Conservation (phyloP, 2,113 vertebrate species). For the Tetrao urogallus region DNA sequence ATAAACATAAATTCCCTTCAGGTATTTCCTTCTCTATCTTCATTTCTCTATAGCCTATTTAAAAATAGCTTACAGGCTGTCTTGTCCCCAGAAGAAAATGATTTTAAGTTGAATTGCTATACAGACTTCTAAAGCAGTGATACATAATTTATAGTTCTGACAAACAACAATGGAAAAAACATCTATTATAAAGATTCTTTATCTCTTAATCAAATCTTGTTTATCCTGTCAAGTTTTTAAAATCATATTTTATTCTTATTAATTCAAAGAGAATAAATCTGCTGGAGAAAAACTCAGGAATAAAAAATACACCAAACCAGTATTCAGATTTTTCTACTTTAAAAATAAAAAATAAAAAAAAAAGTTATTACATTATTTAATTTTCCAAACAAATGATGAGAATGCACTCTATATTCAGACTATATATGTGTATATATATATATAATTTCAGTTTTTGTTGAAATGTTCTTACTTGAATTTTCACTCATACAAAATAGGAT, state of each 20-base stretch:
- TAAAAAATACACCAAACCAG: not conserved
- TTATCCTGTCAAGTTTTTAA: not conserved
- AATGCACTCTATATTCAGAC: not conserved
- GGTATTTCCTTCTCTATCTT: not conserved
- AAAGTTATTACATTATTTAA: not conserved
- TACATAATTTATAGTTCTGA: not conserved
- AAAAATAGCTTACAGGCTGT: not conserved
- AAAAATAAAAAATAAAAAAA: not conserved
- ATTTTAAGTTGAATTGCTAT: not conserved
- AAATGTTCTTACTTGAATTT: not conserved
- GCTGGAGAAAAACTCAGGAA: not conserved
- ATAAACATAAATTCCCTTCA: not conserved
- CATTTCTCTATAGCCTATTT: not conserved
- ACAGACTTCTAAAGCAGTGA: not conserved
- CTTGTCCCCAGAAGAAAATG: not conserved
- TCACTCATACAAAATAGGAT: not conserved
- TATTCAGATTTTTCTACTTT: not conserved
- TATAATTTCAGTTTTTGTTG: not conserved
- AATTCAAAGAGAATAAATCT: not conserved
- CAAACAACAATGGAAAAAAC: not conserved
- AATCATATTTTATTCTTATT: slow-evolving; percentile 32
- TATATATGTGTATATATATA: not conserved
- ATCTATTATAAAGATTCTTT: not conserved
- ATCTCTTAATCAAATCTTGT: not conserved
- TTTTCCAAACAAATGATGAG: not conserved